Evolutionary conservation across 2,888 invertebrate genomes (phyloP).

Genomic region (Boloria euphrosyne): DNA sequence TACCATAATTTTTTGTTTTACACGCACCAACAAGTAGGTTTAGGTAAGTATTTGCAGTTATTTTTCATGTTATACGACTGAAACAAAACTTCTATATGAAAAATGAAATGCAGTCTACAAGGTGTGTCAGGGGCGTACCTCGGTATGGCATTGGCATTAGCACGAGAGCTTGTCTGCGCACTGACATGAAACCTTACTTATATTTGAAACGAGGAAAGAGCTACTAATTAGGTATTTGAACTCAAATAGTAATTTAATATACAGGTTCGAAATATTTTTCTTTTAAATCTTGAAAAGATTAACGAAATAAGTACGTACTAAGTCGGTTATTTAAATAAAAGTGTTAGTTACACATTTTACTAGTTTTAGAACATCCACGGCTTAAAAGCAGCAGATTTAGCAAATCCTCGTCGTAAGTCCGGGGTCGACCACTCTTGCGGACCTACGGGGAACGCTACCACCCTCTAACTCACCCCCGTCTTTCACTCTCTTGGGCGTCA

Average conservation of each 20-base stretch:
- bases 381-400: constrained; percentile 77
- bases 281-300: neutral
- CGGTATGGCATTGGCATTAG: constrained; percentile 43
- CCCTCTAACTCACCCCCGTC: constrained; percentile 73
- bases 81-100: constrained; percentile 35
- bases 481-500: constrained; percentile 78
- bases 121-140: constrained; percentile 43
- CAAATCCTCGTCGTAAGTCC: constrained; percentile 76
- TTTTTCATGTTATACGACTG: neutral
- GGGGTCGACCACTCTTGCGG: constrained; percentile 78
- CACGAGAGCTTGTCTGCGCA: constrained; percentile 43
- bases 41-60: neutral
- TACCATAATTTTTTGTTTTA: too few relatives aligned
- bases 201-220: constrained; percentile 31
- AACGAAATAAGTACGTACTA: too few relatives aligned
- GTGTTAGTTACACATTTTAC: neutral
- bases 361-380: constrained; percentile 51
- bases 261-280: neutral
- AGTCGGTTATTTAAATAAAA: neutral
- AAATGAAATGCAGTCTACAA: constrained; percentile 39
- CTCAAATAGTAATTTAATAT: neutral
- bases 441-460: constrained; percentile 52
- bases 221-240: constrained; percentile 48
- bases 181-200: constrained; percentile 39
- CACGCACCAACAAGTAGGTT: too few relatives aligned